Percentiles rank a stretch among this genome's conserved stretches.
Conservation (phyloP, 2,888 invertebrate species). For the Plagiodera versicolora region DNA sequence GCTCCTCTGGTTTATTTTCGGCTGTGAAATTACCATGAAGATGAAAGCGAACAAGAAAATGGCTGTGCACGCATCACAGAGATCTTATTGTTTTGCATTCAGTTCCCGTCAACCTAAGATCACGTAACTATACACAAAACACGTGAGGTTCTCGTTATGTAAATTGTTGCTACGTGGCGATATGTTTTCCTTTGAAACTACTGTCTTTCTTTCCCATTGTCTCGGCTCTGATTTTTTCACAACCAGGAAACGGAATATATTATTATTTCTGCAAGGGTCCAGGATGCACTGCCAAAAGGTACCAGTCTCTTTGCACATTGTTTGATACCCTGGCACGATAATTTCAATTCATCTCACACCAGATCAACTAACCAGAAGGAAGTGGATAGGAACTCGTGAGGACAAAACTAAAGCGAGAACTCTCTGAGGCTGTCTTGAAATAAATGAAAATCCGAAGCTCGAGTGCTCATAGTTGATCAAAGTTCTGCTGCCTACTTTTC, state of each 20-base stretch:
- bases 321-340: not conserved
- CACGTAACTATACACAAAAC: conserved; percentile 44
- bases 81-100: conserved; percentile 44
- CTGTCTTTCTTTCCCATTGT: conserved; percentile 7
- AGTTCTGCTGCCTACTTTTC: not conserved
- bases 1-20: conserved; percentile 24
- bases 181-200: conserved; percentile 27
- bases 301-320: too few species aligned
- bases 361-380: not conserved
- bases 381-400: not conserved
- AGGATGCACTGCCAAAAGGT: too few species aligned
- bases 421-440: not conserved
- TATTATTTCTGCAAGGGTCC: too few species aligned
- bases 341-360: not conserved
- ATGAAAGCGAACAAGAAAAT: conserved; percentile 36
- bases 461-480: not conserved
- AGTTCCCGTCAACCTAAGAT: conserved; percentile 37
- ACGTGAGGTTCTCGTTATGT: conserved; percentile 45
- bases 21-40: conserved; percentile 31
- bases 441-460: not conserved
- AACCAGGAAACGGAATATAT: too few species aligned
- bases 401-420: not conserved
- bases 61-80: conserved; percentile 36
- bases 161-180: conserved; percentile 41
- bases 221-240: conserved; percentile 1